A percentile compares a stretch with the other conserved stretches of the same genome.
Evolutionary conservation across 2,797 vertebrate genomes (phyloP).

Genomic region (Lithobates pipiens): DNA sequence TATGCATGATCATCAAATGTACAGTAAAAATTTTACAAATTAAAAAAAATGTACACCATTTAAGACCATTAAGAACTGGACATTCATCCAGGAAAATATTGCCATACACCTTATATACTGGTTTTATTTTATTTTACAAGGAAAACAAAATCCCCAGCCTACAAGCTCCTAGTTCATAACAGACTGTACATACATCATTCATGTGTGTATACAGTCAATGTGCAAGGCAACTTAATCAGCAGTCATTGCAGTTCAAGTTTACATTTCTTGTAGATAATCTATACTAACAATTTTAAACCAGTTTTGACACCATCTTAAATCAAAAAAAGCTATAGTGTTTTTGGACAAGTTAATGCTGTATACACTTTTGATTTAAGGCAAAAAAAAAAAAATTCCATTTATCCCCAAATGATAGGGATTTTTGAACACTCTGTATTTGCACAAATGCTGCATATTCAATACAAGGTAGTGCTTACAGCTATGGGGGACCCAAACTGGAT

Average conservation of each 20-base stretch:
- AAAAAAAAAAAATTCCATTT: neutral
- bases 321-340: conserved; percentile 5
- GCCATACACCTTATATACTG: conserved; percentile 77
- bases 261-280: conserved; percentile 65
- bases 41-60: conserved; percentile 94
- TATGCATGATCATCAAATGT: conserved; percentile 94
- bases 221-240: conserved; percentile 84
- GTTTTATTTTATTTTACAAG: conserved; percentile 89
- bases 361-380: conserved; percentile 70
- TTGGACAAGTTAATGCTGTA: neutral
- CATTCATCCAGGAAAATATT: conserved; percentile 86
- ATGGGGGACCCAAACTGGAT: neutral
- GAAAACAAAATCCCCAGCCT: conserved; percentile 78
- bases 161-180: conserved; percentile 83
- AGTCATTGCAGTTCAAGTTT: conserved; percentile 54
- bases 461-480: conserved; percentile 45
- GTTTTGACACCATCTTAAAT: conserved; percentile 1
- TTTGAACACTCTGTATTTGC: neutral
- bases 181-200: conserved; percentile 83
- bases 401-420: neutral
- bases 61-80: conserved; percentile 86
- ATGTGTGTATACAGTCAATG: conserved; percentile 81
- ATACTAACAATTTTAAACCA: neutral
- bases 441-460: conserved; percentile 59
- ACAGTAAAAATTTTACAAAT: conserved; percentile 98